Base-by-base conservation (phyloP, 2,888 invertebrate genomes). In the Eupithecia exiguata region DNA sequence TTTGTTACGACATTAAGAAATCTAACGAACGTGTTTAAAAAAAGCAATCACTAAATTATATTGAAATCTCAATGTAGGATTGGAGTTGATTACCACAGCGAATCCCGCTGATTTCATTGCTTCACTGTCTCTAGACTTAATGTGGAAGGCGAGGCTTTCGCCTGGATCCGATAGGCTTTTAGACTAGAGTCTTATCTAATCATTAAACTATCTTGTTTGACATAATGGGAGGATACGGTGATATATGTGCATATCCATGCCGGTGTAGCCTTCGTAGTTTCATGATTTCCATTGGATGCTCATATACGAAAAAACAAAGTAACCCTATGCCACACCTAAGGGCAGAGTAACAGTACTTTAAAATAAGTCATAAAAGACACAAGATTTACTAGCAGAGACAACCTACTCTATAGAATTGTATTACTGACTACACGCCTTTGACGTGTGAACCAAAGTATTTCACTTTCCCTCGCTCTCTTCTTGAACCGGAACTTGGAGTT, bases 381-480 rank as follows among this genome's bases (percentile, higher is more conserved):
- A n/a, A n/a, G 35, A 35, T 53, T 49, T 68, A 68, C 46, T n/a
- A 68, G n/a, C 68, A 67, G 43, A 21, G 16, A 43, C 38, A 21
- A 21, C 66, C 66, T 66, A 40, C 43, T 25, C 30, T 18, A 21
- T 61, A 9, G 71, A 69, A 74, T 68, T 71, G 69, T 71, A 62
- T 71, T 71, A 71, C 70, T n/a, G 61, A 12, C 49, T 71, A 18
- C 49, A 58, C 61, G 25, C 67, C 70, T 72, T 75, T 74, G 63
- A 71, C 58, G 58, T 66, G 69, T 62, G 40, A 69, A 67, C 62
- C 53, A 53, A 68, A 30, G 40, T 46, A 38, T 68, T 68, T 71
- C 12, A 71, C 75, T 75, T 75, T 75, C 75, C 43, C 71, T 70
- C 63, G 61, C 67, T 72, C 72, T 75, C 68, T 63, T 72, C 61